Evolutionary conservation across 2,888 invertebrate species (phyloP).

Genomic region (Eupithecia vulgata): DNA sequence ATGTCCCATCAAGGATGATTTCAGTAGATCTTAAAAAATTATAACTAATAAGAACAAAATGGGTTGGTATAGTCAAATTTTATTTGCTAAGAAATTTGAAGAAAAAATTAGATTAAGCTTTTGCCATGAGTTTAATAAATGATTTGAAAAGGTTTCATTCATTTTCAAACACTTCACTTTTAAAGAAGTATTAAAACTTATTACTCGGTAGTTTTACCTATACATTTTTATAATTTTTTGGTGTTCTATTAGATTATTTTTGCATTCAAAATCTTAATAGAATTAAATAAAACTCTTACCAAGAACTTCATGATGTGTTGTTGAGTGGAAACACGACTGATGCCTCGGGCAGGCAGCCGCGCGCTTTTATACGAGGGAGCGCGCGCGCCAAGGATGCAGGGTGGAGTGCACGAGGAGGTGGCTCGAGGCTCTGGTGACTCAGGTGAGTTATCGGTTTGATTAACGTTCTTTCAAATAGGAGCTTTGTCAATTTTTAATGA

Average conservation of each 20-base stretch:
- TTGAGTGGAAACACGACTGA: conserved; percentile 40
- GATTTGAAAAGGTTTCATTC: neutral
- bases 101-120: neutral
- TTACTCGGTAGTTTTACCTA: neutral
- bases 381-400: conserved; percentile 39
- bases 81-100: no score
- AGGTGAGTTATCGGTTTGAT: neutral
- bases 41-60: no score
- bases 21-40: neutral
- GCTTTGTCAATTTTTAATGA: neutral
- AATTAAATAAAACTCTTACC: conserved; percentile 36
- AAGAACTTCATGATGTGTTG: conserved; percentile 47
- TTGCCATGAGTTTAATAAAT: neutral
- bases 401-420: conserved; percentile 35
- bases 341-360: conserved; percentile 23
- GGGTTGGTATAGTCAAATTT: no score
- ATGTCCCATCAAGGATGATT: neutral
- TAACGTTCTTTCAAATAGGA: neutral
- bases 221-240: neutral
- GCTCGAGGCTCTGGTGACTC: conserved; percentile 18
- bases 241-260: neutral
- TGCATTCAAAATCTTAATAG: neutral
- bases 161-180: neutral
- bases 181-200: neutral
- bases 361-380: conserved; percentile 35